Conservation (phyloP, 2,113 vertebrate genomes). For the Leptobrachium ailaonicum region DNA sequence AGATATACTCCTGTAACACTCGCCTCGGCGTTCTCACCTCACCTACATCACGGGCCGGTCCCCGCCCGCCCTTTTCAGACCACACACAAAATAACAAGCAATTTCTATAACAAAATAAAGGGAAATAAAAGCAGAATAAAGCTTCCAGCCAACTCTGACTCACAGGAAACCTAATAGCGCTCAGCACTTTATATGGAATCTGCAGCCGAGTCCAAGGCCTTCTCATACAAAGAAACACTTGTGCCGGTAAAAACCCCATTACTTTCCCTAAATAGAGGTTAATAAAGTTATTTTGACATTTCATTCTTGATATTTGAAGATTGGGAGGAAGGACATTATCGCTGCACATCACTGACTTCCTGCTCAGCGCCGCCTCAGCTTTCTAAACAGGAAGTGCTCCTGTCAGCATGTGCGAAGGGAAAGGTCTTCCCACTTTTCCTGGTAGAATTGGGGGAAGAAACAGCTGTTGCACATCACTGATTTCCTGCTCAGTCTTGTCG, state of each 20-base stretch:
- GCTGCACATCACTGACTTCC: neutral
- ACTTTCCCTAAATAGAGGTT: no score
- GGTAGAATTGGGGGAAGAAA: no score
- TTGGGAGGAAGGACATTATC: no score
- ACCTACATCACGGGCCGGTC: neutral
- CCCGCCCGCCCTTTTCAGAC: neutral
- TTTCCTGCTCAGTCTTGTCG: no score
- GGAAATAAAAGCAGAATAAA: neutral
- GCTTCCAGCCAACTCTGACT: neutral
- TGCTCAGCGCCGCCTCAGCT: neutral
- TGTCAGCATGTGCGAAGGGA: neutral
- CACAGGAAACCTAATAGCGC: neutral
- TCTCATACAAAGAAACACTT: no score
- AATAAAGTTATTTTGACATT: no score
- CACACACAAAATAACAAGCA: conserved; percentile 3
- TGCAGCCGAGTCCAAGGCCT: no score
- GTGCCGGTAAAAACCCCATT: neutral
- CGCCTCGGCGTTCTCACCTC: neutral
- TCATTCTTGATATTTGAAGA: no score
- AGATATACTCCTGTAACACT: neutral
- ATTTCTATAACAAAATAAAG: neutral
- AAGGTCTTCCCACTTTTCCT: neutral
- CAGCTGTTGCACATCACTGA: no score
- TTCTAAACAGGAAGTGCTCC: neutral
- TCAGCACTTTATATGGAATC: neutral